A percentile compares a stretch with the other conserved stretches of the same genome.
Evolutionary conservation across 2,888 invertebrate genomes (phyloP).

Genomic region (Piscicola geometra): DNA sequence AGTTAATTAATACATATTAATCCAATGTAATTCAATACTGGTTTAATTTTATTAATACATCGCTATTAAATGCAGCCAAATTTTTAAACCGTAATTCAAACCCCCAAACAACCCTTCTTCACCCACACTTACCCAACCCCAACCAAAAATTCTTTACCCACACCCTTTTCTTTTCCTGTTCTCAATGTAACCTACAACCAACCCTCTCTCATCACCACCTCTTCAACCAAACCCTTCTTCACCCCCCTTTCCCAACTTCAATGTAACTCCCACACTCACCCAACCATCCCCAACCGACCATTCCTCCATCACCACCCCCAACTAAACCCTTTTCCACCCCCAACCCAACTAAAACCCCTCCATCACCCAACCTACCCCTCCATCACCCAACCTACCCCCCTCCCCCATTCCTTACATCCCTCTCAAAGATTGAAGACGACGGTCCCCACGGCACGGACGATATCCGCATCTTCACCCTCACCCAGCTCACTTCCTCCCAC

Average conservation of each 20-base stretch:
- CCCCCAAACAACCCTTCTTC: no score
- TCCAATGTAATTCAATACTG: no score
- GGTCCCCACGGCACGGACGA: constrained; percentile 97
- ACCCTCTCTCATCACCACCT: neutral
- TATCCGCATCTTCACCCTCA: constrained; percentile 88
- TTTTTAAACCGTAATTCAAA: no score
- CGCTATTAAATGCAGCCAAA: no score
- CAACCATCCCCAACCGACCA: constrained; percentile 15
- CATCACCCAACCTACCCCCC: neutral
- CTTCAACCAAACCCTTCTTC: neutral
- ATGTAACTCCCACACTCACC: neutral
- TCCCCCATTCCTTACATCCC: neutral
- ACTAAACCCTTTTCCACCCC: neutral
- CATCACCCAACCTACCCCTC: neutral
- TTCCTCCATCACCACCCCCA: neutral
- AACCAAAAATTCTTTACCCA: no score
- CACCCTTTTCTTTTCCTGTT: no score
- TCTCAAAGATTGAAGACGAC: constrained; percentile 80
- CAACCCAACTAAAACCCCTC: neutral
- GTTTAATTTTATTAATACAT: no score
- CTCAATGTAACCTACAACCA: no score
- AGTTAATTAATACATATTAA: no score
- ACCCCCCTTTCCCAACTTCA: neutral
- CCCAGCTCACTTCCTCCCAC: constrained; percentile 78
- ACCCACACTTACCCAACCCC: no score